These are phyloP conservation scores for Drosophila leonis DNA, from an alignment of 2,888 invertebrate genomes.

Conservation along the genomic window DNA sequence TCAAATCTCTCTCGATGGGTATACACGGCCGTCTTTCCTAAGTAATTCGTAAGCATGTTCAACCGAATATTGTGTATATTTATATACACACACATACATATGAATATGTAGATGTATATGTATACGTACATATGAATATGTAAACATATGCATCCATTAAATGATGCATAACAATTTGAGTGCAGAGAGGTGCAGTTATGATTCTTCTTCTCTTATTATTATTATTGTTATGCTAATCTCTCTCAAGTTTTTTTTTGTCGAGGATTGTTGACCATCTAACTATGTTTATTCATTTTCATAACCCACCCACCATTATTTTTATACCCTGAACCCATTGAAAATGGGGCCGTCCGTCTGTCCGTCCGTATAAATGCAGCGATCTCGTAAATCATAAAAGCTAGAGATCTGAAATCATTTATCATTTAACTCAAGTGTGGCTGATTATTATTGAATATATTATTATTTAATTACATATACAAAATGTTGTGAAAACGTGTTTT, in stretches of 20 bases:
- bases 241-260: neutral
- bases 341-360: no score
- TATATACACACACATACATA: neutral
- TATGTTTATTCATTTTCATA: neutral
- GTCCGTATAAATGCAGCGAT: no score
- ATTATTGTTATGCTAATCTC: slow-evolving; percentile 23
- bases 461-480: no score
- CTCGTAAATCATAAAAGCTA: no score
- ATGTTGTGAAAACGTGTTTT: no score
- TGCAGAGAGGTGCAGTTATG: slow-evolving; percentile 24
- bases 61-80: neutral
- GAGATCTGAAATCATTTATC: no score
- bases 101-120: neutral
- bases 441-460: no score
- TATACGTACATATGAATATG: no score
- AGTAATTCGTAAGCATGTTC: slow-evolving; percentile 22
- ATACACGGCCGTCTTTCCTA: neutral
- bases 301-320: no score
- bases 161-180: neutral
- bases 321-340: no score
- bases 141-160: neutral
- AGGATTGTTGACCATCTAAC: neutral
- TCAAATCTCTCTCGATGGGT: slow-evolving; percentile 15
- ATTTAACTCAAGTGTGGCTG: no score
- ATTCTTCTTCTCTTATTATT: neutral